Percentiles rank a stretch among this genome's conserved stretches.
Evolutionary conservation across 2,113 vertebrate genomes (phyloP).

Genomic region (Vireo altiloquus): DNA sequence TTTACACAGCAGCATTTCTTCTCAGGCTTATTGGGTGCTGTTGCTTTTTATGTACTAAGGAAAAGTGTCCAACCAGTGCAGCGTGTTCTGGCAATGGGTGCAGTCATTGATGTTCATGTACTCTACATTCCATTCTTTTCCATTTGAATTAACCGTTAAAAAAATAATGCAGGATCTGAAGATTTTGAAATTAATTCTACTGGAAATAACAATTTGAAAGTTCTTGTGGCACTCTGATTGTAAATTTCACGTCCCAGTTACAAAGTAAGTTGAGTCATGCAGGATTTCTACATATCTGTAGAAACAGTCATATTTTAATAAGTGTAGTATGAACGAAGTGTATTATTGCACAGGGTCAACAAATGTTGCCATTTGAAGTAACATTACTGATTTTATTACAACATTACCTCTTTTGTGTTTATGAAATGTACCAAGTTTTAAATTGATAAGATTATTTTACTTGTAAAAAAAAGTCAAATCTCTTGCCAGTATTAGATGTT

Average conservation of each 20-base stretch:
- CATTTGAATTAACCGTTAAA: conserved; percentile 56
- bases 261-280: conserved; percentile 53
- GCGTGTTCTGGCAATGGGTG: conserved; percentile 63
- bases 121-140: conserved; percentile 54
- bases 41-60: conserved; percentile 78
- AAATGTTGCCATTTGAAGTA: conserved; percentile 74
- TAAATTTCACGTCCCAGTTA: conserved; percentile 66
- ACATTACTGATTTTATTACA: conserved; percentile 77
- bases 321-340: conserved; percentile 69
- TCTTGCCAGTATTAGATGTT: conserved; percentile 76
- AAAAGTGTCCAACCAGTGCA: conserved; percentile 73
- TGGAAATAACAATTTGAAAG: conserved; percentile 47
- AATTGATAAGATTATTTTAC: conserved; percentile 73
- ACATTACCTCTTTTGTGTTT: conserved; percentile 84
- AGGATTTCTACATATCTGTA: conserved; percentile 60
- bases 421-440: conserved; percentile 74
- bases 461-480: conserved; percentile 52
- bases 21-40: conserved; percentile 86
- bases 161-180: conserved; percentile 48
- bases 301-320: conserved; percentile 62
- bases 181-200: conserved; percentile 47
- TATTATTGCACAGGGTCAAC: conserved; percentile 80
- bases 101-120: conserved; percentile 65
- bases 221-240: conserved; percentile 71
- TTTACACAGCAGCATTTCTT: conserved; percentile 84